Evolutionary conservation across 2,797 vertebrate genomes (phyloP).

Genomic region (Acanthurus tractus): DNA sequence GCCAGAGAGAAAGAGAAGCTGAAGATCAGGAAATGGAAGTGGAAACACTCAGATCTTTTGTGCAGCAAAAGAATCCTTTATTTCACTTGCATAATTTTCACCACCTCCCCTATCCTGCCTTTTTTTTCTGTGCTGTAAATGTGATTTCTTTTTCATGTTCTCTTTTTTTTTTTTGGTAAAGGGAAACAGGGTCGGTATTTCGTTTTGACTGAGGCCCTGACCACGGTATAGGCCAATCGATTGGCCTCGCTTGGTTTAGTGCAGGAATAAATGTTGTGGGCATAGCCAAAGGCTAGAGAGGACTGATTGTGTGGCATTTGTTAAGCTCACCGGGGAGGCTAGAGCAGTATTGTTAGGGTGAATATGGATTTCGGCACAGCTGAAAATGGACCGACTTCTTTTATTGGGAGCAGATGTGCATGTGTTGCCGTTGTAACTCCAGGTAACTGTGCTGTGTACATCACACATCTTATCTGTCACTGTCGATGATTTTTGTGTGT

Average conservation of each 20-base stretch:
- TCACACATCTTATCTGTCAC: slow-evolving; percentile 25
- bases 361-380: slow-evolving; percentile 80
- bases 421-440: slow-evolving; percentile 41
- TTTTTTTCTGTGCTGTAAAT: slow-evolving; percentile 71
- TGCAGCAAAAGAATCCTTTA: slow-evolving; percentile 75
- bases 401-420: slow-evolving; percentile 55
- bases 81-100: slow-evolving; percentile 69
- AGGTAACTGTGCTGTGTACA: slow-evolving; percentile 50
- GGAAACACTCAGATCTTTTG: slow-evolving; percentile 82
- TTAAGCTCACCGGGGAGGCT: slow-evolving; percentile 78
- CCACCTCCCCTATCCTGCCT: slow-evolving; percentile 63
- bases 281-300: slow-evolving; percentile 74
- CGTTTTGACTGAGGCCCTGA: slow-evolving; percentile 68
- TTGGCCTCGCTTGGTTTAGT: slow-evolving; percentile 81
- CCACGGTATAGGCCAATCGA: slow-evolving; percentile 77
- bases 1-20: slow-evolving; percentile 66
- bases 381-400: slow-evolving; percentile 69
- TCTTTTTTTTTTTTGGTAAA: not conserved
- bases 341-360: slow-evolving; percentile 75
- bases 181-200: slow-evolving; percentile 66
- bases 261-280: slow-evolving; percentile 79
- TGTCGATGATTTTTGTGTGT: slow-evolving; percentile 10
- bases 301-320: slow-evolving; percentile 82
- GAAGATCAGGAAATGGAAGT: slow-evolving; percentile 80
- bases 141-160: slow-evolving; percentile 77